phyloP scores from a whole-genome alignment of 2,888 invertebrate species.

The Phortica magna region DNA sequence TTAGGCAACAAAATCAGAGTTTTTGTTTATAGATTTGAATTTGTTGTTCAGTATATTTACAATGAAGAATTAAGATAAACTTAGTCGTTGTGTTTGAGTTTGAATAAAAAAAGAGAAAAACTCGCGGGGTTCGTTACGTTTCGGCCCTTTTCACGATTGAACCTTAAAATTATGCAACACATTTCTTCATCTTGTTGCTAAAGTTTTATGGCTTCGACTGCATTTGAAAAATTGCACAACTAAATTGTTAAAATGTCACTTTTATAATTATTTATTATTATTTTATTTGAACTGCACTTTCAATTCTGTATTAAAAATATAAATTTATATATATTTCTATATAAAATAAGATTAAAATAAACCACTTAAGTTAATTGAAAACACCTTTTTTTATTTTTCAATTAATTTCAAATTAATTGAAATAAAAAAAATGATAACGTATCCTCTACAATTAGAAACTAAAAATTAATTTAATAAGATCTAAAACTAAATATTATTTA shows the following conservation, averaged over 20 bases:
- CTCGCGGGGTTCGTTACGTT: neutral
- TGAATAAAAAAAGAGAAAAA: neutral
- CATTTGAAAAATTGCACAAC: conserved; percentile 24
- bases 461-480: conserved; percentile 9
- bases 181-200: neutral
- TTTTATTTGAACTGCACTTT: conserved; percentile 16
- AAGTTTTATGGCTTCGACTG: neutral
- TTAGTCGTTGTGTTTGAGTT: neutral
- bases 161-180: conserved; percentile 5
- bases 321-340: neutral
- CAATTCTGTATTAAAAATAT: neutral
- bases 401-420: conserved; percentile 33
- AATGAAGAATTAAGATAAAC: neutral
- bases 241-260: neutral
- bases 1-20: conserved; percentile 33
- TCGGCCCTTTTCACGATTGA: neutral
- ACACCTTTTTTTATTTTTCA: neutral
- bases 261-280: conserved; percentile 2
- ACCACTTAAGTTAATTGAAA: conserved; percentile 3
- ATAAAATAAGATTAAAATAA: neutral
- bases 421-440: conserved; percentile 45
- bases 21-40: neutral
- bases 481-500: neutral
- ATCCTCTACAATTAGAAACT: conserved; percentile 38
- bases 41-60: neutral